A percentile compares a stretch with the other conserved stretches of the same genome.
Evolutionary conservation across 2,888 invertebrate genomes (phyloP).

Genomic region (Epiblema foenella): DNA sequence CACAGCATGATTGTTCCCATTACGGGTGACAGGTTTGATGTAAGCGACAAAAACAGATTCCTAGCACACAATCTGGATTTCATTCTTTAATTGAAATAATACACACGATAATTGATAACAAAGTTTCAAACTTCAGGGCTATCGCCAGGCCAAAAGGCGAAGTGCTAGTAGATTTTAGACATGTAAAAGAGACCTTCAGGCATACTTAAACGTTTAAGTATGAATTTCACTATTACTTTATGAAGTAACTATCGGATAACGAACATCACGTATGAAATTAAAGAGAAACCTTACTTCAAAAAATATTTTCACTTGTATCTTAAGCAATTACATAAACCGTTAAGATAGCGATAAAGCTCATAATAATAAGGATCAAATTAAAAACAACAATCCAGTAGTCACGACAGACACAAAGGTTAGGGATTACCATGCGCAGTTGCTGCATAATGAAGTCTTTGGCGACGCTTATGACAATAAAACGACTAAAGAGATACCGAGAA

Average conservation of each 20-base stretch:
- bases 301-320: constrained; percentile 14
- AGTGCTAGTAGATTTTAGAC: too few relatives aligned
- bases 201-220: too few relatives aligned
- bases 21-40: constrained; percentile 35
- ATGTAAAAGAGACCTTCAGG: too few relatives aligned
- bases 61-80: constrained; percentile 29
- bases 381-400: constrained; percentile 49
- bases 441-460: constrained; percentile 36
- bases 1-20: constrained; percentile 35
- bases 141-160: background rate
- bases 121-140: background rate
- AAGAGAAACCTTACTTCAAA: background rate
- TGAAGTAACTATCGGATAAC: too few relatives aligned
- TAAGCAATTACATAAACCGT: constrained; percentile 54
- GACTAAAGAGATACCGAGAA: constrained; percentile 46
- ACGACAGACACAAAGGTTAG: constrained; percentile 56
- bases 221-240: too few relatives aligned
- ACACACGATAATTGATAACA: constrained; percentile 6
- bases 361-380: constrained; percentile 48
- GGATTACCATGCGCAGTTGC: constrained; percentile 54
- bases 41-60: constrained; percentile 31
- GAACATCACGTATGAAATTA: background rate
- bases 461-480: constrained; percentile 44
- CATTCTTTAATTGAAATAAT: constrained; percentile 24
- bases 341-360: constrained; percentile 57